Base-by-base conservation (phyloP, 2,888 invertebrate species). In the Acrobasis repandana region DNA sequence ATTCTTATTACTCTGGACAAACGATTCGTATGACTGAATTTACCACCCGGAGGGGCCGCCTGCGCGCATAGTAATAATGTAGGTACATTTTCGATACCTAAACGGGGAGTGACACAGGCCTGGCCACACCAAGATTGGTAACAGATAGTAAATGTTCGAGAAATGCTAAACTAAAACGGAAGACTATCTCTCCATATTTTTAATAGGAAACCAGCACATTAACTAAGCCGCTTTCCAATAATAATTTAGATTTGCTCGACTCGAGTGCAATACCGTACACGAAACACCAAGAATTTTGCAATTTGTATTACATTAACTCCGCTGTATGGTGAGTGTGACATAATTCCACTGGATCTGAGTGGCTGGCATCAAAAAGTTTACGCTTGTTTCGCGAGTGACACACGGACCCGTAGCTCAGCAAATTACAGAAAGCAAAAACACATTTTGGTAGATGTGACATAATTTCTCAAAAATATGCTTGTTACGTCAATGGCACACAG, bases 271-370 rank as follows among this genome's bases (percentile, higher is more conserved):
- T 67, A 71, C 68, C 62, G 66, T 69, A 67, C 71, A 72, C 72
- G 70, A 74, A 74, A 73, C 75, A 70, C 68, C 73, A 71, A 71
- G 72, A 74, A 72, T 82, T 79, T 82, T 82, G 82, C 80, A 83
- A 82, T 82, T 80, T 71, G 75, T 77, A 78, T 76, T 80, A 79
- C 81, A 79, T 70, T 79, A 78, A 76, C 34, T 36, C 77, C 73
- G 72, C 77, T 79, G 76, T 72, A 74, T 73, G 72, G 76, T 76
- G 76, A 80, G 79, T 82, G 81, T 83, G 81, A 83, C 83, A 82
- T 83, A 83, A 83, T 81, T 79, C 77, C 71, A 71, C 75, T 74
- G 72, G 75, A 73, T 76, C 72, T 69, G 73, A 68, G 69, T 66
- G 68, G 67, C 49, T 71, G 73, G 70, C 75, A 73, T 75, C 73